Percentiles rank a stretch among this genome's conserved stretches.
Conservation (phyloP, 2,113 vertebrate species). For the Azemiops feae region DNA sequence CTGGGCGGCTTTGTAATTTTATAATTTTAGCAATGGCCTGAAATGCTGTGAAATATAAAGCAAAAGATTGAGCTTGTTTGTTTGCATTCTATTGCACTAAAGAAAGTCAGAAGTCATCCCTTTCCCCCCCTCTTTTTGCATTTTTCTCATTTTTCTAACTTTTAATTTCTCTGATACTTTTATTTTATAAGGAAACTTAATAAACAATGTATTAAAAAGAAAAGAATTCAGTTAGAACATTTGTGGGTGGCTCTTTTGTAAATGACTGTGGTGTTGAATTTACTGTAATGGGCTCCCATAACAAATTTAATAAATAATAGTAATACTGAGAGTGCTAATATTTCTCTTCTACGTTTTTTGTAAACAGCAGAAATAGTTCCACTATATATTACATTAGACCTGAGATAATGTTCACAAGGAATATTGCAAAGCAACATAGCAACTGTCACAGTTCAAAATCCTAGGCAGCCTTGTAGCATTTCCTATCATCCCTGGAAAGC, state of each 20-base stretch:
- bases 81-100: neutral
- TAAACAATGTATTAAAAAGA: neutral
- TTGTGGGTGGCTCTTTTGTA: neutral
- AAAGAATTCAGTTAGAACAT: neutral
- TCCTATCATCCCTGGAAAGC: constrained; percentile 49
- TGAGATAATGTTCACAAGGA: constrained; percentile 18
- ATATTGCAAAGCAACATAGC: neutral
- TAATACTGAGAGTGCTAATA: neutral
- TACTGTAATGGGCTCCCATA: neutral
- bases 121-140: neutral
- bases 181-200: neutral
- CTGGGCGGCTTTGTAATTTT: neutral
- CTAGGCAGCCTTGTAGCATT: constrained; percentile 37
- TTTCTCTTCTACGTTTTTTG: neutral
- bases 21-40: neutral
- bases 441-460: neutral
- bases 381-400: neutral
- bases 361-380: neutral
- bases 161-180: neutral
- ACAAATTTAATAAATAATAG: neutral
- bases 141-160: neutral
- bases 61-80: neutral
- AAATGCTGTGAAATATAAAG: neutral
- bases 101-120: neutral
- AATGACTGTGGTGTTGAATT: neutral